Evolutionary conservation across 2,797 vertebrate species (phyloP).

Genomic region (Falco concolor): DNA sequence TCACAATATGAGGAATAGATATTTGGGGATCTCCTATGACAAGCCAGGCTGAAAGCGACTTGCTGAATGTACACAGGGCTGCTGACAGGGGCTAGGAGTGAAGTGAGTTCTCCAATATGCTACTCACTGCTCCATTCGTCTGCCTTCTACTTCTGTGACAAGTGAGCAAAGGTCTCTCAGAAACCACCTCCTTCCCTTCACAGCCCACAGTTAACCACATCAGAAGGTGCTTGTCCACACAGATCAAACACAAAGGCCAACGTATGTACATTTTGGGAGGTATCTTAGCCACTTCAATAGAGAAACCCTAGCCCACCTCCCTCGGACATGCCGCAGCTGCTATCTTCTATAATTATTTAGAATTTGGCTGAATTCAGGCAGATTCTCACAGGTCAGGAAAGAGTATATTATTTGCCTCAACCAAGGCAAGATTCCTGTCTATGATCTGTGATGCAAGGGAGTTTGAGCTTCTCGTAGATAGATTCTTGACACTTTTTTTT

Average conservation of each 20-base stretch:
- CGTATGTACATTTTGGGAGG: not conserved
- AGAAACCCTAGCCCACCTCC: not conserved
- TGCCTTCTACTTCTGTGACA: not conserved
- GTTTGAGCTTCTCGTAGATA: not conserved
- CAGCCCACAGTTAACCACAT: not conserved
- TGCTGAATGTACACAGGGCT: not conserved
- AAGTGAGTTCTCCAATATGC: not conserved
- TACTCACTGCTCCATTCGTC: not conserved
- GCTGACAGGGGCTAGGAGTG: not conserved
- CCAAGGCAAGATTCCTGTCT: not conserved
- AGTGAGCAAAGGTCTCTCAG: not conserved
- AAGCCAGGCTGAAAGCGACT: not conserved
- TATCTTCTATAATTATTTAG: not conserved
- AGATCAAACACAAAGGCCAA: not conserved
- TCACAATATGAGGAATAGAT: not conserved
- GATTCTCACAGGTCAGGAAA: not conserved
- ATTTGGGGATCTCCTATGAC: not conserved
- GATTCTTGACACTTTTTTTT: not conserved
- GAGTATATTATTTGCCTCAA: not conserved
- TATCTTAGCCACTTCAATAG: not conserved
- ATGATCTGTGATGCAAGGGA: not conserved
- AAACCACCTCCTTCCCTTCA: not conserved
- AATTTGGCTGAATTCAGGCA: not conserved
- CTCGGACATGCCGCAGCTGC: not conserved
- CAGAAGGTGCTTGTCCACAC: not conserved